Conservation (phyloP, 2,888 invertebrate genomes). For the Leuctra nigra region DNA sequence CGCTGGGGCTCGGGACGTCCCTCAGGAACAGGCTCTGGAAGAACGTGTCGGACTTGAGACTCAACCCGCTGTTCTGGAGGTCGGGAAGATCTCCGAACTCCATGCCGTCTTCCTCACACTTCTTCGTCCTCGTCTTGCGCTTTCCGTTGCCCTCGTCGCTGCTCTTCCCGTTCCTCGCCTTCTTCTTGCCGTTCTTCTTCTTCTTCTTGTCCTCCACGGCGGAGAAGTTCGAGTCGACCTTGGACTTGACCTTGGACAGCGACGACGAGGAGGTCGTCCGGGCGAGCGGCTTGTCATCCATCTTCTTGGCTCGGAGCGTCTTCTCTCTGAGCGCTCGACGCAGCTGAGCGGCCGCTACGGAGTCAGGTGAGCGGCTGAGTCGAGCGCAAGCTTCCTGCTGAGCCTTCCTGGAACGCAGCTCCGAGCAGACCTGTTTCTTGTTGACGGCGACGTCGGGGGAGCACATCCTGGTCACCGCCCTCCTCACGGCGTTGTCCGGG, state of each 20-base stretch:
- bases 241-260: background rate
- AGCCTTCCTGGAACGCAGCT: conserved; percentile 20
- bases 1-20: conserved; percentile 41
- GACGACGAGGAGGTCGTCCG: background rate
- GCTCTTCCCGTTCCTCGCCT: conserved; percentile 19
- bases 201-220: conserved; percentile 34
- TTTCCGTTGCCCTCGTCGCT: conserved; percentile 9
- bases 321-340: conserved; percentile 12
- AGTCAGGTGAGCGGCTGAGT: conserved; percentile 46
- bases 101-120: background rate
- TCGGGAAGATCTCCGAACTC: background rate
- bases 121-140: background rate
- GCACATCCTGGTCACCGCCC: conserved; percentile 19
- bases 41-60: conserved; percentile 49
- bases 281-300: background rate
- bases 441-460: conserved; percentile 2
- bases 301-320: background rate
- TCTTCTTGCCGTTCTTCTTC: conserved; percentile 30
- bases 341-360: conserved; percentile 46
- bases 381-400: conserved; percentile 29
- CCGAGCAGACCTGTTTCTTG: conserved; percentile 2
- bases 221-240: conserved; percentile 6
- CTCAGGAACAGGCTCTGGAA: conserved; percentile 65
- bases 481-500: conserved; percentile 27
- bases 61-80: background rate